Evolutionary conservation across 2,113 vertebrate species (phyloP).

Genomic region (Philantomba maxwellii): DNA sequence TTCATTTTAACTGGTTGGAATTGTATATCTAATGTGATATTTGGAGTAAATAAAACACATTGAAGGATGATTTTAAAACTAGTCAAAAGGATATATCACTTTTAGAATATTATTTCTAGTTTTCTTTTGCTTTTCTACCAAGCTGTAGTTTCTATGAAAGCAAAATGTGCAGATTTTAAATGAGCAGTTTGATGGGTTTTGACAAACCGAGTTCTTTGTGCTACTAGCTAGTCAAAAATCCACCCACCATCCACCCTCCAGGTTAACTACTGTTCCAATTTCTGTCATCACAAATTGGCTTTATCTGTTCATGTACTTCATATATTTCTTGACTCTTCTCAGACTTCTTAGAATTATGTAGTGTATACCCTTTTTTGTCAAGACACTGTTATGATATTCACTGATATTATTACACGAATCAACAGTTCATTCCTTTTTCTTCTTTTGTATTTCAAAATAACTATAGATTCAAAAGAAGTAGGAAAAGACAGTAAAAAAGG

Average conservation of each 20-base stretch:
- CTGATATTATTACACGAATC: not conserved
- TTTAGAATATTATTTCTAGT: not conserved
- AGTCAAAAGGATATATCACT: not conserved
- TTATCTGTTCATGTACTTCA: not conserved
- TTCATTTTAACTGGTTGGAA: conserved; percentile 65
- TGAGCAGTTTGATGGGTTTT: not conserved
- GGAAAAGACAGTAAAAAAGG: not conserved
- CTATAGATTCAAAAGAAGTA: not conserved
- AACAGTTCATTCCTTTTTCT: not conserved
- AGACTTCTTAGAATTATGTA: not conserved
- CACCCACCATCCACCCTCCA: not conserved
- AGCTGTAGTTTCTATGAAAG: not conserved
- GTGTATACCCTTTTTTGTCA: not conserved
- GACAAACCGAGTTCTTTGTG: not conserved
- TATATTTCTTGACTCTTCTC: not conserved
- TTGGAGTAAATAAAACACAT: conserved; percentile 74
- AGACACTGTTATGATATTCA: not conserved
- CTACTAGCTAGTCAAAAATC: not conserved
- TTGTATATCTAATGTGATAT: conserved; percentile 75
- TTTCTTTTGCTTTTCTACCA: not conserved
- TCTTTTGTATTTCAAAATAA: not conserved
- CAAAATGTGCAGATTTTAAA: not conserved
- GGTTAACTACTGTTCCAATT: not conserved
- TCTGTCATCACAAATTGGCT: not conserved
- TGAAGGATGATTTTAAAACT: not conserved